phyloP scores from a whole-genome alignment of 2,888 invertebrate genomes.

The Cetonia aurata region DNA sequence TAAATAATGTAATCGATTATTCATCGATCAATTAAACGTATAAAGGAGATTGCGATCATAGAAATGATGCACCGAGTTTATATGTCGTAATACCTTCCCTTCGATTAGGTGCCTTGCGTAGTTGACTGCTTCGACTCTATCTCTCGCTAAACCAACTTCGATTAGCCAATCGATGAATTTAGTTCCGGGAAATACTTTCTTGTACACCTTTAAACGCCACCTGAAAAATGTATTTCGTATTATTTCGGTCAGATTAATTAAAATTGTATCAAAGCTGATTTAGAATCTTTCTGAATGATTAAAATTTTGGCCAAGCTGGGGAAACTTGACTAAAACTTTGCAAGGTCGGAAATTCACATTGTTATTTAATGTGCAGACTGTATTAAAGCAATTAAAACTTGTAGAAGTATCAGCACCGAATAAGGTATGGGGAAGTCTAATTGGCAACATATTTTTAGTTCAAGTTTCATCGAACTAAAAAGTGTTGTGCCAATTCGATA shows the following conservation, averaged over 20 bases:
- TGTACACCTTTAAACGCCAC: conserved; percentile 84
- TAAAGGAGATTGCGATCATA: conserved; percentile 86
- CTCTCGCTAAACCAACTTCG: conserved; percentile 82
- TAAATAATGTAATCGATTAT: conserved; percentile 14
- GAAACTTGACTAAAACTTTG: too few relatives aligned
- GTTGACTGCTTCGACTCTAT: conserved; percentile 81
- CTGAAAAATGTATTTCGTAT: conserved; percentile 65
- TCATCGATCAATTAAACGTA: conserved; percentile 69
- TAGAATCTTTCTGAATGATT: too few relatives aligned
- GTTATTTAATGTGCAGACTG: too few relatives aligned
- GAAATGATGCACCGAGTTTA: conserved; percentile 88
- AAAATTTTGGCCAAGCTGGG: too few relatives aligned
- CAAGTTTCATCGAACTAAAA: too few relatives aligned
- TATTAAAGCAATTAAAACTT: too few relatives aligned
- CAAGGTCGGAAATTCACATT: too few relatives aligned
- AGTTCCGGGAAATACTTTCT: conserved; percentile 84
- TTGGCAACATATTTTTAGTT: too few relatives aligned
- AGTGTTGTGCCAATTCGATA: too few relatives aligned
- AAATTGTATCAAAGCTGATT: too few relatives aligned
- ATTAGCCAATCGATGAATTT: conserved; percentile 90
- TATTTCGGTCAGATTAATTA: background rate
- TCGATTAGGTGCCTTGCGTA: conserved; percentile 88
- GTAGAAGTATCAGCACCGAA: too few relatives aligned
- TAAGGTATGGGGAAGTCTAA: too few relatives aligned
- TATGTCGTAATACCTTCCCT: conserved; percentile 87